phyloP scores from a whole-genome alignment of 2,888 invertebrate genomes.

The Ornithoptera priamus region DNA sequence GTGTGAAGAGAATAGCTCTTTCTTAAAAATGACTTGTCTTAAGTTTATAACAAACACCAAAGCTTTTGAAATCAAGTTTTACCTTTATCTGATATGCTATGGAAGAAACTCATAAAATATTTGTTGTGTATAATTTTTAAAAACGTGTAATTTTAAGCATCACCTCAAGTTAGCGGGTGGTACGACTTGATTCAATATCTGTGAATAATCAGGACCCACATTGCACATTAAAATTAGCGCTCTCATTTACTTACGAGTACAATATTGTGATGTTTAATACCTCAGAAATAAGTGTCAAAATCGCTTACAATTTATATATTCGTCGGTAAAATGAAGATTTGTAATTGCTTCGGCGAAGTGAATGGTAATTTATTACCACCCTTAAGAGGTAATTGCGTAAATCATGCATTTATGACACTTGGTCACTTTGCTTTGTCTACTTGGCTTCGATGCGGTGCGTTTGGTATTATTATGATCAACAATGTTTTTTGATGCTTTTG shows the following conservation, averaged over 20 bases:
- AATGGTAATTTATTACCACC: conserved; percentile 75
- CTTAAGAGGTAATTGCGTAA: conserved; percentile 75
- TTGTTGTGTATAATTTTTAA: conserved; percentile 17
- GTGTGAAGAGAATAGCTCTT: background rate
- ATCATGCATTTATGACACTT: conserved; percentile 78
- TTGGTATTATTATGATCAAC: conserved; percentile 61
- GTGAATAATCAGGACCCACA: conserved; percentile 68
- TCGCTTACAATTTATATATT: conserved; percentile 29
- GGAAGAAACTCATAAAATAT: conserved; percentile 10
- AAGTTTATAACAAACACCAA: background rate
- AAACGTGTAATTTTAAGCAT: conserved; percentile 53
- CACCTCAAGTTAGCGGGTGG: conserved; percentile 74
- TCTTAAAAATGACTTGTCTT: background rate
- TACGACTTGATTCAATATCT: conserved; percentile 69
- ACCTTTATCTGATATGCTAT: background rate
- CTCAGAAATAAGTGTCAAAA: conserved; percentile 41
- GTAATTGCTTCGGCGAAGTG: conserved; percentile 60
- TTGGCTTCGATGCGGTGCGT: conserved; percentile 54
- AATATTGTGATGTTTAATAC: conserved; percentile 25
- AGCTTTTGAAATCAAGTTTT: background rate
- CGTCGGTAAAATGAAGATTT: conserved; percentile 37
- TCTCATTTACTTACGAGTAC: conserved; percentile 1
- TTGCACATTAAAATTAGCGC: conserved; percentile 33
- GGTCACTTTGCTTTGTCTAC: conserved; percentile 65
- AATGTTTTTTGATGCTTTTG: conserved; percentile 47